Conservation (phyloP, 2,113 vertebrate species). For the Megalops atlanticus region DNA sequence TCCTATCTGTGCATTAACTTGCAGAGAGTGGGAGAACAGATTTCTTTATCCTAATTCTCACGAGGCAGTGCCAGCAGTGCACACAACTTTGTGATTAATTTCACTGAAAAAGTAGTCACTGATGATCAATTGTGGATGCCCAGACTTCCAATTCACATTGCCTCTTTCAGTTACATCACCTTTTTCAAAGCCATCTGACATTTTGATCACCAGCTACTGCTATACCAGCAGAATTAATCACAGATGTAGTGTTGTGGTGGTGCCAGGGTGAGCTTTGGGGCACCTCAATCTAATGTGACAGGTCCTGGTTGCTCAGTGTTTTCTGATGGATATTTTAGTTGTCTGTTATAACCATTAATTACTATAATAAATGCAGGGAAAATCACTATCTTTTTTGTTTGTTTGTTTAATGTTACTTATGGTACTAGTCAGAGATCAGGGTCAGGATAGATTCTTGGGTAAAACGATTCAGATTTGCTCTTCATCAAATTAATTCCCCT, state of each 20-base stretch:
- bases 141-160: conserved; percentile 70
- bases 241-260: conserved; percentile 49
- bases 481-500: no score
- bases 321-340: no score
- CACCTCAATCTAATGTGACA: background rate
- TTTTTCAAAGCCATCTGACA: conserved; percentile 71
- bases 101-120: conserved; percentile 67
- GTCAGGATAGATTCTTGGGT: no score
- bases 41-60: background rate
- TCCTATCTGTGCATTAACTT: conserved; percentile 10
- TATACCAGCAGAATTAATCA: conserved; percentile 68
- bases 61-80: conserved; percentile 40
- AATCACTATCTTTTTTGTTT: background rate
- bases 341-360: background rate
- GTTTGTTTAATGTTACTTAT: no score
- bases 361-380: background rate
- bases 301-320: no score
- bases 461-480: no score
- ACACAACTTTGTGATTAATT: conserved; percentile 67
- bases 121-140: conserved; percentile 74
- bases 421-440: no score
- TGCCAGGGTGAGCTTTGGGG: conserved; percentile 25
- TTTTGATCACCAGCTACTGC: conserved; percentile 69
- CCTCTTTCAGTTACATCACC: conserved; percentile 72
- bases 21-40: background rate